Evolutionary conservation across 2,888 invertebrate species (phyloP), one percentile per base, ranked within the genome.

Genomic region (Diploptera punctata): DNA sequence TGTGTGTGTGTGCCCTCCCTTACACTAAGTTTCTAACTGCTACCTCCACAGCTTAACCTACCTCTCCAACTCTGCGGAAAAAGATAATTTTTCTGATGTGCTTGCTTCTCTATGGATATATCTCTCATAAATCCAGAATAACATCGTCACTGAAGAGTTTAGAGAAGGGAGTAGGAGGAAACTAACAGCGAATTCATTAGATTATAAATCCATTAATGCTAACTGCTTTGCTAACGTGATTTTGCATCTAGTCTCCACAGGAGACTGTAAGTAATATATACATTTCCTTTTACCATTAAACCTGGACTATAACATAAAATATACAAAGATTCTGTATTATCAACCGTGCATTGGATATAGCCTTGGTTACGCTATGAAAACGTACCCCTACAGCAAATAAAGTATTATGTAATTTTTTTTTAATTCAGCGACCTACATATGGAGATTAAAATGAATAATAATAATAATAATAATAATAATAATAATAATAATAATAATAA

Each of bases 121-220:
- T 49, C 44, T 49, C 29, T 47, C 71, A 67, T 49, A 67, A 68
- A 61, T 49, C 68, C 61, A 31, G 65, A 21, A 9, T 44, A 44
- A 19, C 72, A 33, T 68, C 38, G 29, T 21, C 44, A 71, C 43
- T 57, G 52, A 54, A 67, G 67, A 62, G 62, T 47, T 16, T 33
- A 38, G 57, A 18, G 44, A n/a, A 24, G 29, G 49, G 68, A 70
- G 47, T 21, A 54, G 52, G 68, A 73, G 72, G 73, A 79, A 70
- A 62, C 52, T 33, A 26, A 79, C 79, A 79, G 80, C 81, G 80
- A 81, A 81, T 81, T 81, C 80, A 80, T 81, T 80, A 81, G 80
- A 80, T 80, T 80, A 81, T 80, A 81, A 81, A 81, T 79, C 80
- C 80, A 81, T 81, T 81, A 81, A 72, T 72, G 68, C 67, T 72